Base-by-base conservation (phyloP, 1,140 invertebrate species). In the Musca domestica region DNA sequence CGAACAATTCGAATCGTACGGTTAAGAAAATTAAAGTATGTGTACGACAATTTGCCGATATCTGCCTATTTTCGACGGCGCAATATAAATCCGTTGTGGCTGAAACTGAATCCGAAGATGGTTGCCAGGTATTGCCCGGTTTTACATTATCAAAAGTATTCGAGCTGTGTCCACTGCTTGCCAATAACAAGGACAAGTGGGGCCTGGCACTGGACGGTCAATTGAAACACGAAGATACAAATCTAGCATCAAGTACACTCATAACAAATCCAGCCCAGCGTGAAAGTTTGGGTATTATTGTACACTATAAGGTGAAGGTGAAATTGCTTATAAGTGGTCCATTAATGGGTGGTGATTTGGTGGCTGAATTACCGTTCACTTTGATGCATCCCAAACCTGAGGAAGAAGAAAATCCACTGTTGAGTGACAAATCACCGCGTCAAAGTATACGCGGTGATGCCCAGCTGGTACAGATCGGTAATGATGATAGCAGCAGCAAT, bases 41-140 rank as follows among this genome's bases (percentile, higher is more conserved):
- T 74, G 96, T 98, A 64, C 89, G 96, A 66, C 98, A 99, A 85
- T 97, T 98, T 84, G 96, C 98, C 12, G 98, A 99, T 83, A 99
- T 99, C 77, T 99, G 96, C 83, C 88, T 99, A 46, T 99, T 99
- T 85, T 98, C 96, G 51, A 98, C 97, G 67, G 96, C 97, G 68
- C 96, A 98, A 84, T 99, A 99, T 84, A 98, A 99, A 83, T 99
- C 96, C 82, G 95, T 95, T 68, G 98, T 99, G 54, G 97, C 97
- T 22, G 96, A 98, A 84, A 88, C 93, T 15, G 97, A 99, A 83
- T 98, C 93, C 86, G 96, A 98, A 94, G 96, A 97, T 83, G 96
- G 96, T 61, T 98, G 96, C 85, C 96, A 95, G 54, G 93, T 99
- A 73, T 93, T 93, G 71, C 96, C 98, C 41, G 97, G 98, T 71